phyloP scores from a whole-genome alignment of 2,113 vertebrate genomes.

The Cephalopterus ornatus region DNA sequence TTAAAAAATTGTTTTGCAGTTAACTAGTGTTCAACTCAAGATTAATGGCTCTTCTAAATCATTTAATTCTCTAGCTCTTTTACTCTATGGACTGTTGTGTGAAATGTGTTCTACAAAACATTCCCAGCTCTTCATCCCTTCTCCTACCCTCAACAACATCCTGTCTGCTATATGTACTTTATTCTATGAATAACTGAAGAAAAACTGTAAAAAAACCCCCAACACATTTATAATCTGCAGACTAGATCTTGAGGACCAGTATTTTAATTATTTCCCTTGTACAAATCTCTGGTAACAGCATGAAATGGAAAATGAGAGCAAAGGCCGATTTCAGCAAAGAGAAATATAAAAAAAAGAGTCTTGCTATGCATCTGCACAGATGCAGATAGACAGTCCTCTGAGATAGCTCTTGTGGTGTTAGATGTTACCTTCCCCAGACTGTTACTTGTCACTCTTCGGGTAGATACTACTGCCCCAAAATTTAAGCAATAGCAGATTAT shows the following conservation, averaged over 20 bases:
- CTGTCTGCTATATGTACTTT: background rate
- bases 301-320: conserved; percentile 6
- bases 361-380: background rate
- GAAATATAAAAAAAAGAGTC: background rate
- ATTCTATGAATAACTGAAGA: background rate
- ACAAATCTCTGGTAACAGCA: background rate
- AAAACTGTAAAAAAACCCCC: background rate
- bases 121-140: background rate
- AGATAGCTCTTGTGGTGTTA: background rate
- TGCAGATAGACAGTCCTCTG: background rate
- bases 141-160: background rate
- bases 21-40: background rate
- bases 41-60: background rate
- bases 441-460: background rate
- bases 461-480: background rate
- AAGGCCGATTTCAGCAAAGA: background rate
- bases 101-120: background rate
- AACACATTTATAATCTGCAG: background rate
- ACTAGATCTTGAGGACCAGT: background rate
- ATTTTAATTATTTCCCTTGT: background rate
- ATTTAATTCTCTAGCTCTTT: background rate
- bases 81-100: background rate
- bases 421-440: background rate
- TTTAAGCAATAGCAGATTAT: background rate
- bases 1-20: background rate